A percentile compares a stretch with the other conserved stretches of the same genome.
Conservation (phyloP, 2,113 vertebrate genomes). For the Chionis minor region DNA sequence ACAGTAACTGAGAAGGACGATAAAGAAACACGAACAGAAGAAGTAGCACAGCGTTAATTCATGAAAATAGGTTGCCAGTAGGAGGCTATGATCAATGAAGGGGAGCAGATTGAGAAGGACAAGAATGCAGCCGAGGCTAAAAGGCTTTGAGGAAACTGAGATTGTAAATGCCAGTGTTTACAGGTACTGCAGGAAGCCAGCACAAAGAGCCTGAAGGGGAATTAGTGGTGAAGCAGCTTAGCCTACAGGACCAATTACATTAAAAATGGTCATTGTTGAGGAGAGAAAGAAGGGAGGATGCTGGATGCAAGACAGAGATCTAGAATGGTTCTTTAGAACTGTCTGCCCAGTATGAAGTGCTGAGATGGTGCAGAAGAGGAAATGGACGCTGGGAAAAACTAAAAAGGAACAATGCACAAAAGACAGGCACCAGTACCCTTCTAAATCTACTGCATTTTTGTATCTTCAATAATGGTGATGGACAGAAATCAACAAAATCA, state of each 20-base stretch:
- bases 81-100: neutral
- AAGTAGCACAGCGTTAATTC: neutral
- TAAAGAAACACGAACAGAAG: neutral
- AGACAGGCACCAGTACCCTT: neutral
- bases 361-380: neutral
- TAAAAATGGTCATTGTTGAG: neutral
- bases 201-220: neutral
- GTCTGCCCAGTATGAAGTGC: neutral
- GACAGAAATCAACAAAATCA: neutral
- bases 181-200: neutral
- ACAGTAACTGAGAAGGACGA: neutral
- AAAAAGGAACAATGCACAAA: neutral
- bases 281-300: neutral
- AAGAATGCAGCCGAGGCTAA: neutral
- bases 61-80: neutral
- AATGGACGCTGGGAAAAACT: neutral
- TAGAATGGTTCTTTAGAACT: neutral
- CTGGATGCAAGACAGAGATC: neutral
- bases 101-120: neutral
- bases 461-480: neutral
- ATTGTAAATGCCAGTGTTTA: neutral
- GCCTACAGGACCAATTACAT: neutral
- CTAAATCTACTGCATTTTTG: neutral
- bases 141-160: neutral
- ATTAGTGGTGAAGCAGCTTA: neutral